Conservation (phyloP, 2,113 vertebrate species). For the Nematolebias whitei region DNA sequence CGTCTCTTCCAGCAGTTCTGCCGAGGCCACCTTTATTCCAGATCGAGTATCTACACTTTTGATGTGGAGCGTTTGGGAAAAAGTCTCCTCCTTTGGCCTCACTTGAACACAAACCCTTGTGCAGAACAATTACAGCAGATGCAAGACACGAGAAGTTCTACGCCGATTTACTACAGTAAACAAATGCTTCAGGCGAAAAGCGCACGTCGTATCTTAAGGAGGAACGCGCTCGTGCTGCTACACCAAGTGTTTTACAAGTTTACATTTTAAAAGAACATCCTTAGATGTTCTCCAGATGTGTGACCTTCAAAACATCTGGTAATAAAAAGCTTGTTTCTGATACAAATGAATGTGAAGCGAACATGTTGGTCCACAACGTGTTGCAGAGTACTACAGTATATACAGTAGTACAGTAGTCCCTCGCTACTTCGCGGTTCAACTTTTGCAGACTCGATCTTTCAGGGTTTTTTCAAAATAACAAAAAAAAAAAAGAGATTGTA, state of each 20-base stretch:
- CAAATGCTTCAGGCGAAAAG: too few species aligned
- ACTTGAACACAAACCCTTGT: slow-evolving; percentile 35
- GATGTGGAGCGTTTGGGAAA: slow-evolving; percentile 57
- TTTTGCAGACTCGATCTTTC: too few species aligned
- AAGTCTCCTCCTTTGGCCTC: slow-evolving; percentile 46
- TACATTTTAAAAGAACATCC: slow-evolving; percentile 52
- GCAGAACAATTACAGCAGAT: neutral
- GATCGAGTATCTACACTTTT: slow-evolving; percentile 72
- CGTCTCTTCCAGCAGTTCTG: slow-evolving; percentile 68
- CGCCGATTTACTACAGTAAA: too few species aligned
- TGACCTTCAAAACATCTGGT: slow-evolving; percentile 76
- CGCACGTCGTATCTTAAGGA: neutral
- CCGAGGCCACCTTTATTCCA: slow-evolving; percentile 63
- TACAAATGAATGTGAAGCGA: slow-evolving; percentile 65
- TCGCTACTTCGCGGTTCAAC: too few species aligned
- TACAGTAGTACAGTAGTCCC: too few species aligned
- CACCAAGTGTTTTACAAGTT: slow-evolving; percentile 11
- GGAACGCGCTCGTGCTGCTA: slow-evolving; percentile 25
- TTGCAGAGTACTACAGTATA: slow-evolving; percentile 51
- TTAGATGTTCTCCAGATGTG: slow-evolving; percentile 84
- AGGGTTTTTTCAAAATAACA: too few species aligned
- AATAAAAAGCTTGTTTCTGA: slow-evolving; percentile 64
- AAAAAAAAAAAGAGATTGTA: too few species aligned
- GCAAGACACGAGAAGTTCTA: slow-evolving; percentile 1
- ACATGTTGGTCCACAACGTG: slow-evolving; percentile 63